Evolutionary conservation across 2,113 vertebrate species (phyloP).

Genomic region (Prolemur simus): DNA sequence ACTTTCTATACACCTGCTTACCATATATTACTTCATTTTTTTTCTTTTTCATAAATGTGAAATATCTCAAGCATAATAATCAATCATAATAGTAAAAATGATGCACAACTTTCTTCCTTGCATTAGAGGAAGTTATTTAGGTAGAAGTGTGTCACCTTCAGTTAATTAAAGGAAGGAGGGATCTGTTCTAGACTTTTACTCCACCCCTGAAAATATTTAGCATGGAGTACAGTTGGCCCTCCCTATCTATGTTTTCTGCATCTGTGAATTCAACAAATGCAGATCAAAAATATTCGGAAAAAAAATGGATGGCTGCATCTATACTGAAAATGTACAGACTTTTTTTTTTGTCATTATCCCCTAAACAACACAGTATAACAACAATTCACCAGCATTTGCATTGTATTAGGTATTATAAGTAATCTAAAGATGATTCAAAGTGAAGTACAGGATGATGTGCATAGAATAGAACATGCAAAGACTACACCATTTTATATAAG

Average conservation of each 20-base stretch:
- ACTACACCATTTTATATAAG: neutral
- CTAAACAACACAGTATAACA: neutral
- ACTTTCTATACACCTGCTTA: neutral
- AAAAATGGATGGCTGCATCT: neutral
- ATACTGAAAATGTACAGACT: neutral
- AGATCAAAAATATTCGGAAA: neutral
- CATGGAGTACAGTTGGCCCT: neutral
- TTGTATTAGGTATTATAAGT: neutral
- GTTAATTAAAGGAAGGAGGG: neutral
- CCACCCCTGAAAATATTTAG: neutral
- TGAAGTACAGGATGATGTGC: neutral
- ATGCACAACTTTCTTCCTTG: neutral
- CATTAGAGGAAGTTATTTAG: neutral
- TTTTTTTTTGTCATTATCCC: neutral
- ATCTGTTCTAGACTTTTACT: neutral
- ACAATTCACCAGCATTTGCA: neutral
- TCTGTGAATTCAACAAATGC: neutral
- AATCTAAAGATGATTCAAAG: neutral
- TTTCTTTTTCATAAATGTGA: neutral
- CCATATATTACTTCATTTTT: neutral
- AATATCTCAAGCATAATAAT: neutral
- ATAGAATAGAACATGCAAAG: neutral
- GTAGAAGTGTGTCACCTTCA: neutral
- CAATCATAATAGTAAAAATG: neutral
- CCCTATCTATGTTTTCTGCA: neutral